Percentiles rank a stretch among this genome's conserved stretches.
These are phyloP conservation scores for Triplophysa tibetana DNA, from an alignment of 2,113 vertebrate species.

Conservation along the genomic window DNA sequence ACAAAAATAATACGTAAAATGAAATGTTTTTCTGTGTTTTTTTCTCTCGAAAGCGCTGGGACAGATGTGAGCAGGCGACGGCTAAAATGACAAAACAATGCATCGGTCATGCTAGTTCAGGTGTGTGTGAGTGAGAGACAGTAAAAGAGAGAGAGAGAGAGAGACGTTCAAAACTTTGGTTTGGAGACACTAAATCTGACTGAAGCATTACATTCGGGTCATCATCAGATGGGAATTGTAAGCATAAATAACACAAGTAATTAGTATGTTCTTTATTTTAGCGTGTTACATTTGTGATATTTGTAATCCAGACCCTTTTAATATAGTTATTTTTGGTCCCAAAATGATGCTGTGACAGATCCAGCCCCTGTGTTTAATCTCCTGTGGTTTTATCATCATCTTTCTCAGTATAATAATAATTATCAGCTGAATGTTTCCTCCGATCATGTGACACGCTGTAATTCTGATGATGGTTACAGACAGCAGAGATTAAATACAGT, in stretches of 20 bases:
- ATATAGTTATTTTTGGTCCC: no score
- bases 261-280: no score
- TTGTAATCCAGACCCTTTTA: slow-evolving; percentile 30
- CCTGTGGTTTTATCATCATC: slow-evolving; percentile 3
- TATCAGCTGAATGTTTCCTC: background rate
- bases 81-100: slow-evolving; percentile 47
- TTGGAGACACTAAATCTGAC: no score
- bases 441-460: background rate
- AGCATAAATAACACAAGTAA: no score
- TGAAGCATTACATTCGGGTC: no score
- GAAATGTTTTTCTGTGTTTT: slow-evolving; percentile 41
- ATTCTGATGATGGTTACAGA: background rate
- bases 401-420: slow-evolving; percentile 22
- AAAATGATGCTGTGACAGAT: slow-evolving; percentile 69
- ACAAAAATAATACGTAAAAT: slow-evolving; percentile 63
- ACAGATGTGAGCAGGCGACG: slow-evolving; percentile 4
- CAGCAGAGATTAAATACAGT: no score
- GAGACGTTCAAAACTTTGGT: no score
- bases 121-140: background rate
- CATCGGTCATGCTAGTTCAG: slow-evolving; percentile 42
- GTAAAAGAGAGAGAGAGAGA: background rate
- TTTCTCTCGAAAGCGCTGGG: background rate
- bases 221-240: no score
- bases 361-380: slow-evolving; percentile 52
- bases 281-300: slow-evolving; percentile 19